phyloP scores from a whole-genome alignment of 2,888 invertebrate species.

The Cheilosia vernalis region DNA sequence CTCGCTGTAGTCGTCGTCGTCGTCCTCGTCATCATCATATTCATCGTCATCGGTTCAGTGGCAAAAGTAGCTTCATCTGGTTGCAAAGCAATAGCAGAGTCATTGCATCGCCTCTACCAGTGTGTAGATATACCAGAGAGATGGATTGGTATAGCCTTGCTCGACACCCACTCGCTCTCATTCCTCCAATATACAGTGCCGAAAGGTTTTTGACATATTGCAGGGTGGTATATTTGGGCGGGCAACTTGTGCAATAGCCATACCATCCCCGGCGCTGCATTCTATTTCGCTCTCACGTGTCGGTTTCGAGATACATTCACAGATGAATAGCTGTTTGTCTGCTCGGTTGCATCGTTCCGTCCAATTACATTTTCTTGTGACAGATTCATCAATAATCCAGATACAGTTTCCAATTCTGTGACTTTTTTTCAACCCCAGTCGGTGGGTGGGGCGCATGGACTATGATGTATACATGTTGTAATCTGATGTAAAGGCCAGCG shows the following conservation, averaged over 20 bases:
- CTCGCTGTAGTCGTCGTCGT: conserved; percentile 44
- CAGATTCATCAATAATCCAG: conserved; percentile 77
- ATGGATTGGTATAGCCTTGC: conserved; percentile 68
- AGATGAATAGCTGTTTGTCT: conserved; percentile 76
- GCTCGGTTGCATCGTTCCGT: conserved; percentile 76
- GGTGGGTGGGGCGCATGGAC: neutral
- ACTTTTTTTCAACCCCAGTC: conserved; percentile 4
- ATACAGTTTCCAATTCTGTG: conserved; percentile 75
- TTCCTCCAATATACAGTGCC: conserved; percentile 26
- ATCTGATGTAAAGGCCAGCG: conserved; percentile 39
- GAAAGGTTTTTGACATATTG: conserved; percentile 67
- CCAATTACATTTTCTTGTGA: conserved; percentile 77
- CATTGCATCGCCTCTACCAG: conserved; percentile 44
- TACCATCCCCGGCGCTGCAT: conserved; percentile 33
- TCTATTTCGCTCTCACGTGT: conserved; percentile 63
- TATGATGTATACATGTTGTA: conserved; percentile 15
- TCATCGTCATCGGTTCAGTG: conserved; percentile 61
- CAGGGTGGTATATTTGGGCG: conserved; percentile 53
- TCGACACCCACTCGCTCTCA: conserved; percentile 18
- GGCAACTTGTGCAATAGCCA: conserved; percentile 46
- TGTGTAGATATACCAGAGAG: conserved; percentile 41
- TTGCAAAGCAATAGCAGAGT: conserved; percentile 58
- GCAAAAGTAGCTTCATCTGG: conserved; percentile 64
- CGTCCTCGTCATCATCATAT: conserved; percentile 56
- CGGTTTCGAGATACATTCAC: conserved; percentile 73